Evolutionary conservation across 2,113 vertebrate genomes (phyloP).

Genomic region (Pachypanchax playfairii): DNA sequence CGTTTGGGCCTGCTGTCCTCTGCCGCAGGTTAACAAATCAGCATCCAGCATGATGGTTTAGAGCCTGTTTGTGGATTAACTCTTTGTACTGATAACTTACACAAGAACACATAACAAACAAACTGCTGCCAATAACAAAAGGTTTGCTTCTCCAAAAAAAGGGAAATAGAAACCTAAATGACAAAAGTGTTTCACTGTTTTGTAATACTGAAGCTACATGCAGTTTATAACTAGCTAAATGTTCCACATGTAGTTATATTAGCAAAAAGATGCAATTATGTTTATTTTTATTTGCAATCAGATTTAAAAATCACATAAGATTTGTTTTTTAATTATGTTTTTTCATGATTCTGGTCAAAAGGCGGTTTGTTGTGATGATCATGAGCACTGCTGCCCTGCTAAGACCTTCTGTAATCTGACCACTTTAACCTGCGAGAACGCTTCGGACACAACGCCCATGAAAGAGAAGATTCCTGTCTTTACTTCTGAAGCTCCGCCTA

Average conservation of each 20-base stretch:
- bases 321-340: background rate
- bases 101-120: background rate
- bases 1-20: slow-evolving; percentile 68
- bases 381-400: slow-evolving; percentile 63
- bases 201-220: too few species aligned
- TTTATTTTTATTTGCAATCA: background rate
- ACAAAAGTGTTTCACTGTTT: too few species aligned
- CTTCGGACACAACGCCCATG: slow-evolving; percentile 33
- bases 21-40: slow-evolving; percentile 33
- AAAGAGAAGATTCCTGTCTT: slow-evolving; percentile 15
- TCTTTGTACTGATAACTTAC: background rate
- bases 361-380: slow-evolving; percentile 77
- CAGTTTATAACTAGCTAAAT: too few species aligned
- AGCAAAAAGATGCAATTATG: too few species aligned
- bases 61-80: background rate
- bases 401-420: slow-evolving; percentile 45
- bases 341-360: slow-evolving; percentile 12
- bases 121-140: too few species aligned
- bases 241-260: too few species aligned
- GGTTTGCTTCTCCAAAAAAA: background rate
- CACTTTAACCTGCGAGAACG: background rate
- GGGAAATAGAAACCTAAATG: too few species aligned
- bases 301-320: background rate
- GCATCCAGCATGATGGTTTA: background rate
- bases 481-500: background rate